Evolutionary conservation across 2,113 vertebrate genomes (phyloP).

Genomic region (Montifringilla adamsi): DNA sequence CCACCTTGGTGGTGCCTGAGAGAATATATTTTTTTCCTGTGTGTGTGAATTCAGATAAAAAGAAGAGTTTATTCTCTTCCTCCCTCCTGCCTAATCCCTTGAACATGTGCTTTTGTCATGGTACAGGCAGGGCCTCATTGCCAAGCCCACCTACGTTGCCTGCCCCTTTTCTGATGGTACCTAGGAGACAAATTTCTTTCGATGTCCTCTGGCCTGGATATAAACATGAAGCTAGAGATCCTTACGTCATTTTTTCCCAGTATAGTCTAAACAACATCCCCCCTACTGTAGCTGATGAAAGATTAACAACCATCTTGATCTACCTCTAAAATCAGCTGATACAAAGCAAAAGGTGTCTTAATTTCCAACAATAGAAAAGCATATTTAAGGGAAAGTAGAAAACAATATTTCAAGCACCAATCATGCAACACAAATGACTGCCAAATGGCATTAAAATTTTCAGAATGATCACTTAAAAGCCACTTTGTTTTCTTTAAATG

Average conservation of each 20-base stretch:
- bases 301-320: neutral
- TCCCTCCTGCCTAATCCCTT: neutral
- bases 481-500: neutral
- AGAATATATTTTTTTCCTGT: neutral
- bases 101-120: neutral
- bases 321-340: neutral
- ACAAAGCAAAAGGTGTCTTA: neutral
- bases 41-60: neutral
- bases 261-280: neutral
- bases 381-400: neutral
- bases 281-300: neutral
- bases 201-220: neutral
- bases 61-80: neutral
- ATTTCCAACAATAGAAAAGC: neutral
- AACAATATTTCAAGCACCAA: neutral
- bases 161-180: neutral
- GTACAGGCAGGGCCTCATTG: neutral
- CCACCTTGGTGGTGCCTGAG: neutral
- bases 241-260: neutral
- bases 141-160: neutral
- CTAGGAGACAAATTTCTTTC: neutral
- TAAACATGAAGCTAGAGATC: neutral
- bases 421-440: neutral
- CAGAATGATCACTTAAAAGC: neutral
- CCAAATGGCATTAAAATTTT: neutral